These are phyloP conservation scores for rabbit (Oryctolagus cuniculus) DNA, from an alignment of 2,113 vertebrate genomes.

Conservation along the genomic window mOryCun1.1 NC_091440.1:16412001-16412500, in stretches of 20 bases:
- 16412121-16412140: no score
- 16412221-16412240: no score
- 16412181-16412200: no score
- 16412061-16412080: no score
- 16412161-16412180: no score
- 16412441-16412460: neutral
- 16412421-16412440: neutral
- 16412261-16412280: slow-evolving; percentile 6
- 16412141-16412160: no score
- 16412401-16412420: neutral
- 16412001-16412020: no score
- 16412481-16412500: neutral
- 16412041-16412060: no score
- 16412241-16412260: neutral
- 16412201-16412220: no score
- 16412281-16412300: slow-evolving; percentile 68
- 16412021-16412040: no score
- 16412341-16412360: neutral
- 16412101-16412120: no score
- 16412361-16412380: neutral
- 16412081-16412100: no score
- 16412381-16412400: slow-evolving; percentile 56
- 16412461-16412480: neutral
- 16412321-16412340: slow-evolving; percentile 39
- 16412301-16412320: neutral